Evolutionary conservation across 1,140 invertebrate genomes (phyloP), one percentile per base, ranked within the genome.

Genomic region (Trichoplusia ni): DNA sequence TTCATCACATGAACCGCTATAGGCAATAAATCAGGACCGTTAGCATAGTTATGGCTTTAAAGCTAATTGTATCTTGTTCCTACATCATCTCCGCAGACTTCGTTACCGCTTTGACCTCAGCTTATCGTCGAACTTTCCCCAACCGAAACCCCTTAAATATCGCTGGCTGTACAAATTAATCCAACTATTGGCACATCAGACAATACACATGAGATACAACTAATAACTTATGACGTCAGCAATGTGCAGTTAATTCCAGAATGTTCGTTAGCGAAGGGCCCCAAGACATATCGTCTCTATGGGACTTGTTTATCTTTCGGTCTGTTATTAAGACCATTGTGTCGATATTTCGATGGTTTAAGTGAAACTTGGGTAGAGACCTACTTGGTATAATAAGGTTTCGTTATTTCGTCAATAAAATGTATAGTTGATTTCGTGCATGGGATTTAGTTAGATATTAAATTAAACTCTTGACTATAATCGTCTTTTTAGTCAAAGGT

Each of bases 141-240:
- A 27, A 53, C 53, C 18, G 65, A 72, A 72, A 59, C 69, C 69
- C 61, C 54, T n/a, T 58, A 53, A 72, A 68, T 62, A 64, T 46
- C 64, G 27, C 47, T 56, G 40, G 23, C 53, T 27, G 31, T 60
- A 60, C 58, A 74, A 73, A 77, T 79, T 74, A 72, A 77, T 75
- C 71, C 70, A 71, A 69, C 63, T 79, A 79, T 83, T 67, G 73
- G 73, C 65, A 69, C 67, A 80, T 72, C 77, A 67, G 54, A 70
- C 73, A 73, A 75, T 73, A 72, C 73, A 66, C 74, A 33, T 58
- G 69, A 73, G 65, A 70, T 64, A 69, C 11, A 51, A 33, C 69
- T 75, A 75, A 76, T 78, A 78, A 79, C 61, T 81, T 79, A 73
- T 81, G 79, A 81, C 75, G 79, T 77, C 72, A 73, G 71, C 79